Percentiles rank a stretch among this genome's conserved stretches.
Evolutionary conservation across 1,140 invertebrate genomes (phyloP).

Genomic region (Meloidogyne hapla): DNA sequence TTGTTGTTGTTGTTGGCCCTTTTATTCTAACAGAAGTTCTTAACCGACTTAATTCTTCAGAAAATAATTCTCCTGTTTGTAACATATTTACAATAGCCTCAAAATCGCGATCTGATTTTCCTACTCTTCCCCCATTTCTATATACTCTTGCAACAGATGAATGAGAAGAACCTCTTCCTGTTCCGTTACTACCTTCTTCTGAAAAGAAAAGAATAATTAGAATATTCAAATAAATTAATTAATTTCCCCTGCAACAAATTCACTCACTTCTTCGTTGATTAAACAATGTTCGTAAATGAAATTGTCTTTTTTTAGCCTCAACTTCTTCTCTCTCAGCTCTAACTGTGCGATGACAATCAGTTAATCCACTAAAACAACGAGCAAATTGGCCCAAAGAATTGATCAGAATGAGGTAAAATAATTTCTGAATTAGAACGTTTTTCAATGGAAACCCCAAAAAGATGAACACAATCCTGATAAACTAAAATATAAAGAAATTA

Average conservation of each 20-base stretch:
- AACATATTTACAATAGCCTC: conserved; percentile 93
- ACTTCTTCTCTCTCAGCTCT: conserved; percentile 84
- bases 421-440: conserved; percentile 68
- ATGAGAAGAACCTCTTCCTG: not conserved
- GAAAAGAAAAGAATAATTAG: conserved; percentile 1
- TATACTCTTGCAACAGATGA: not conserved
- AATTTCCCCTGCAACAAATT: conserved; percentile 43
- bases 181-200: not conserved
- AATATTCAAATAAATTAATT: not conserved
- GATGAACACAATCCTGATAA: conserved; percentile 48
- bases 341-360: conserved; percentile 78
- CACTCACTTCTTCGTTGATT: conserved; percentile 19
- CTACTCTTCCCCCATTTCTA: not conserved
- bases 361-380: conserved; percentile 79
- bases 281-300: conserved; percentile 72
- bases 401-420: conserved; percentile 77
- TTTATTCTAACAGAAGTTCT: conserved; percentile 29
- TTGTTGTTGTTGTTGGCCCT: conserved; percentile 3
- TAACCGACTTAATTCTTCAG: conserved; percentile 78
- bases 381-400: conserved; percentile 94
- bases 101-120: conserved; percentile 74
- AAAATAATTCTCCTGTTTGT: conserved; percentile 91
- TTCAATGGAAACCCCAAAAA: conserved; percentile 80
- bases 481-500: conserved; percentile 16
- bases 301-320: conserved; percentile 82